phyloP scores from a whole-genome alignment of 2,113 vertebrate species.

The Xiphophorus maculatus region DNA sequence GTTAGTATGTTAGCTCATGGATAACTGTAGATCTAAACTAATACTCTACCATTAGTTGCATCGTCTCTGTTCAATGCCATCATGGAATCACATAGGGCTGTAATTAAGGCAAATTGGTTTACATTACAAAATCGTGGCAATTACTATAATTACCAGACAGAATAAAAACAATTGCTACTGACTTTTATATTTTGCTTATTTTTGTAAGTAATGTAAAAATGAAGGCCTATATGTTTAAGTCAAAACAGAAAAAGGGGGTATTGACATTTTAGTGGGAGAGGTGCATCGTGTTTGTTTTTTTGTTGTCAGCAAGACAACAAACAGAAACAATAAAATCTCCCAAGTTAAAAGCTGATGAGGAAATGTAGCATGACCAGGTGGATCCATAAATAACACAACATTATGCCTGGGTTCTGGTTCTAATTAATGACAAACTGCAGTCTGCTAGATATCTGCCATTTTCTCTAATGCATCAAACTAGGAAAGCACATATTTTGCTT shows the following conservation, averaged over 20 bases:
- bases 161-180: not conserved
- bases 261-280: not conserved
- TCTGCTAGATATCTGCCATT: not conserved
- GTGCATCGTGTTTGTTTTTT: not conserved
- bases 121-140: constrained; percentile 55
- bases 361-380: not conserved
- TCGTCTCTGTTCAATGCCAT: constrained; percentile 82
- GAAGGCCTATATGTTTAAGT: not conserved
- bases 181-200: not conserved
- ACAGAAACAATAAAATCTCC: not conserved
- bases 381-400: not conserved
- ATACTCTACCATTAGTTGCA: constrained; percentile 82
- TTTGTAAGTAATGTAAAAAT: not conserved
- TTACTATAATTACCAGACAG: constrained; percentile 26
- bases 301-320: not conserved
- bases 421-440: not conserved
- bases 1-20: constrained; percentile 57
- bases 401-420: not conserved
- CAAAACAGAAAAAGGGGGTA: not conserved
- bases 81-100: constrained; percentile 80
- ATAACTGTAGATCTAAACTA: constrained; percentile 63
- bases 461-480: not conserved
- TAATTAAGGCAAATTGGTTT: constrained; percentile 80
- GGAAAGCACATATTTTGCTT: not conserved
- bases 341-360: not conserved